phyloP scores from a whole-genome alignment of 2,797 vertebrate species.

The Diplodus puntazzo region DNA sequence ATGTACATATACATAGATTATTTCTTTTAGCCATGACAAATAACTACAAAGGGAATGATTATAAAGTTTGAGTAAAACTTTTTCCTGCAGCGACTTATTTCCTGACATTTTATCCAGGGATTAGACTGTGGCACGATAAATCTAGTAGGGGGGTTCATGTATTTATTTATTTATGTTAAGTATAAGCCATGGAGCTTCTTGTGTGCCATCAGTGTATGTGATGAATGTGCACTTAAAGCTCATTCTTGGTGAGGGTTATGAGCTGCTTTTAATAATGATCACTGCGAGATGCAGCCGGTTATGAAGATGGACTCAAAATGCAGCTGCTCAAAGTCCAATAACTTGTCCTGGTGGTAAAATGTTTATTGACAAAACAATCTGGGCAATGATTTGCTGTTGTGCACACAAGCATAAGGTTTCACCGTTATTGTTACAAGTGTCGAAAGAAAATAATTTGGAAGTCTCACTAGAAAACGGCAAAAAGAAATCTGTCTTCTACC shows the following conservation, averaged over 20 bases:
- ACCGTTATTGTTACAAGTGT: slow-evolving; percentile 17
- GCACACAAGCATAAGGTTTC: slow-evolving; percentile 17
- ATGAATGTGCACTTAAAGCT: slow-evolving; percentile 59
- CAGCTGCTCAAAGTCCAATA: slow-evolving; percentile 49
- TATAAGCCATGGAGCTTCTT: slow-evolving; percentile 26
- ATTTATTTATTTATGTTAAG: slow-evolving; percentile 52
- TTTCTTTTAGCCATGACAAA: slow-evolving; percentile 12
- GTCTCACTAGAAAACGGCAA: slow-evolving; percentile 32
- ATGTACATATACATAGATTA: slow-evolving; percentile 22
- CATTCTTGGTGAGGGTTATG: slow-evolving; percentile 40
- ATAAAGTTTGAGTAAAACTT: slow-evolving; percentile 14
- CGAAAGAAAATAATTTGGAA: slow-evolving; percentile 8
- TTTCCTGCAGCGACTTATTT: not conserved
- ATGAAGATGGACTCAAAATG: slow-evolving; percentile 41
- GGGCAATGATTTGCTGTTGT: slow-evolving; percentile 10
- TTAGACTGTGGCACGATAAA: slow-evolving; percentile 25
- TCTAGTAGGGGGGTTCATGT: slow-evolving; percentile 18
- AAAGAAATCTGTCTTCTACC: slow-evolving; percentile 46
- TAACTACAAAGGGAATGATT: slow-evolving; percentile 18
- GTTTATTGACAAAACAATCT: slow-evolving; percentile 52
- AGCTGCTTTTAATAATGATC: slow-evolving; percentile 50
- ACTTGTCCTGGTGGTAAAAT: slow-evolving; percentile 46
- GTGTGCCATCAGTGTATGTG: slow-evolving; percentile 18
- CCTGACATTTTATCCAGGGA: slow-evolving; percentile 32
- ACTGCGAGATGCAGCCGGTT: slow-evolving; percentile 13